Evolutionary conservation across 1,140 invertebrate species (phyloP).

Genomic region (Sarcophaga bullata): DNA sequence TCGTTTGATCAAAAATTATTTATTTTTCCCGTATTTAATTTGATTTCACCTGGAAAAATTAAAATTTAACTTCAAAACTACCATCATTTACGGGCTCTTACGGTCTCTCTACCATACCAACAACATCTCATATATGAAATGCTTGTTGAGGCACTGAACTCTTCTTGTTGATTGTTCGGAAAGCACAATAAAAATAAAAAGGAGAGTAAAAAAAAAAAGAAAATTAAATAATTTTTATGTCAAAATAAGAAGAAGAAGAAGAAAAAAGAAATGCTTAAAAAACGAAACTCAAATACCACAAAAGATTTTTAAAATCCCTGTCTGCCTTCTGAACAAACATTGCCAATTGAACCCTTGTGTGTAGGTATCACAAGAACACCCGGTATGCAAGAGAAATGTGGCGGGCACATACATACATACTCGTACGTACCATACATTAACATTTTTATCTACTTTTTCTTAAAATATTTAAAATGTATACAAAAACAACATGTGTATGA

Average conservation of each 20-base stretch:
- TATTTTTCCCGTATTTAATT: constrained; percentile 19
- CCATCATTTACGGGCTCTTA: constrained; percentile 9
- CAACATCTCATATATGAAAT: background rate
- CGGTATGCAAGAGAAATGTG: background rate
- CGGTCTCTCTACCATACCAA: background rate
- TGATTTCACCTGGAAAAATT: constrained; percentile 23
- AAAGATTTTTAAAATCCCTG: constrained; percentile 19
- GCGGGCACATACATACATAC: too few species aligned
- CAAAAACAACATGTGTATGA: too few species aligned
- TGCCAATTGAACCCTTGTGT: constrained; percentile 2
- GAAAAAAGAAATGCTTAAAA: background rate
- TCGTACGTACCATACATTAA: too few species aligned
- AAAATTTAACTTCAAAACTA: background rate
- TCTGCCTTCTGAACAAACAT: constrained; percentile 13
- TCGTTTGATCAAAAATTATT: constrained; percentile 7
- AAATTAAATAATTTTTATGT: constrained; percentile 10
- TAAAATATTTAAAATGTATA: too few species aligned
- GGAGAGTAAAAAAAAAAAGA: background rate
- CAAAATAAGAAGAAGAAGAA: background rate
- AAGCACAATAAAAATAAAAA: background rate
- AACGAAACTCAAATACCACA: background rate
- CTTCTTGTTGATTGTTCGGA: background rate
- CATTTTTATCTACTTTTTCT: too few species aligned
- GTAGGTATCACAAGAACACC: background rate
- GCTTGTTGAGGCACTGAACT: constrained; percentile 8